These are phyloP conservation scores for Poeciliopsis occidentalis DNA, from an alignment of 2,113 vertebrate species.

Conservation along the genomic window DNA sequence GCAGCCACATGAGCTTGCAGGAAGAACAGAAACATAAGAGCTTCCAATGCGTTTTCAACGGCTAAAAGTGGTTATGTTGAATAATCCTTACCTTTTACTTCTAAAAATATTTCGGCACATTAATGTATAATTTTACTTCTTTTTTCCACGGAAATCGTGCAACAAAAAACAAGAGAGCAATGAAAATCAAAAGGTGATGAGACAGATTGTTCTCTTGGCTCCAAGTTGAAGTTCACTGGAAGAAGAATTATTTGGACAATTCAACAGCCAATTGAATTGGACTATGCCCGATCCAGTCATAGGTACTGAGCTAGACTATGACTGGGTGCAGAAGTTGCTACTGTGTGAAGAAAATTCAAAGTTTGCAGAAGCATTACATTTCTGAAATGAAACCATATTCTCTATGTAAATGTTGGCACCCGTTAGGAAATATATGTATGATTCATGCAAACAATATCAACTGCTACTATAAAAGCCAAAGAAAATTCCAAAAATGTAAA, in stretches of 20 bases:
- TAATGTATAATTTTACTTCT: not conserved
- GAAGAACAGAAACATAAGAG: slow-evolving; percentile 16
- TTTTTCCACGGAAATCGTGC: not conserved
- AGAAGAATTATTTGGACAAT: slow-evolving; percentile 21
- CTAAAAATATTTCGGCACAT: not conserved
- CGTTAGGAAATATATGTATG: too few species aligned
- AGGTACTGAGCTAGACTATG: not conserved
- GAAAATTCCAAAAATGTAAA: too few species aligned
- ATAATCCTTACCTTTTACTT: not conserved
- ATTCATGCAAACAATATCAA: not conserved
- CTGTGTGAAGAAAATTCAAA: too few species aligned
- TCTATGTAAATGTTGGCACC: too few species aligned
- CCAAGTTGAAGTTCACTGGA: slow-evolving; percentile 15
- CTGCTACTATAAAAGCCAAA: too few species aligned
- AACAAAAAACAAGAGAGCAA: slow-evolving; percentile 1
- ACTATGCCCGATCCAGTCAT: too few species aligned
- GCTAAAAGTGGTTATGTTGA: not conserved
- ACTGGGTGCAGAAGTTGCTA: too few species aligned
- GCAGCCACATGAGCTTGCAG: slow-evolving; percentile 35
- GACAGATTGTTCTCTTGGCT: slow-evolving; percentile 35
- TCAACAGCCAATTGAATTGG: too few species aligned
- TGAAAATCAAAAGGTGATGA: slow-evolving; percentile 32
- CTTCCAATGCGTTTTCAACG: not conserved
- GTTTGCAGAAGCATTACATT: too few species aligned
- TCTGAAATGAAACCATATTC: too few species aligned